A percentile compares a stretch with the other conserved stretches of the same genome.
Conservation (phyloP, 2,888 invertebrate genomes). For the Spodoptera exigua region DNA sequence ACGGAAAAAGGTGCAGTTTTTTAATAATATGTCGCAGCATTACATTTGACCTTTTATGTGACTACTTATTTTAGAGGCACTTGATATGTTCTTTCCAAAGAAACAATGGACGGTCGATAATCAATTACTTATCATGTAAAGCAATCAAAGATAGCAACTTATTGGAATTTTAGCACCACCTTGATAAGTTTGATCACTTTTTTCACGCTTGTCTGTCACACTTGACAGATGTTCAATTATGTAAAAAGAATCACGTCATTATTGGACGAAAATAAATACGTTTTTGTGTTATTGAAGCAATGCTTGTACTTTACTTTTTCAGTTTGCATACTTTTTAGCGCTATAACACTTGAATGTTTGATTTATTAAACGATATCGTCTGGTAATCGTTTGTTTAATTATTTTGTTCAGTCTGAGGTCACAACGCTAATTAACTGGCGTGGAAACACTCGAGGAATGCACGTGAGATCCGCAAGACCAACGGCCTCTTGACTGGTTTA, state of each 20-base stretch:
- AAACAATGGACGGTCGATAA: constrained; percentile 26
- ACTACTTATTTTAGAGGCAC: constrained; percentile 1
- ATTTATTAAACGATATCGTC: constrained; percentile 59
- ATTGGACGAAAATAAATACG: constrained; percentile 39
- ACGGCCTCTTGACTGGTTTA: constrained; percentile 69
- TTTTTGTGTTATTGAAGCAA: constrained; percentile 42
- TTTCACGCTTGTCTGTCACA: constrained; percentile 63
- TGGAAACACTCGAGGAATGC: constrained; percentile 78
- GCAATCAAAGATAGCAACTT: constrained; percentile 47
- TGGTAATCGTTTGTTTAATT: constrained; percentile 50
- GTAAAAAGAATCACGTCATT: constrained; percentile 56
- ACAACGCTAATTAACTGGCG: constrained; percentile 68
- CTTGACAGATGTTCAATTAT: constrained; percentile 57
- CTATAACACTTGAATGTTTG: constrained; percentile 55
- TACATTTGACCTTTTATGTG: constrained; percentile 12
- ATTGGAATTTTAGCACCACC: constrained; percentile 66
- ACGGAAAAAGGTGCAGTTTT: constrained; percentile 6
- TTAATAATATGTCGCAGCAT: constrained; percentile 23
- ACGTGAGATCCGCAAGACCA: constrained; percentile 73
- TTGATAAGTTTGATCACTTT: constrained; percentile 68
- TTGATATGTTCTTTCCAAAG: constrained; percentile 5
- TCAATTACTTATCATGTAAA: constrained; percentile 36
- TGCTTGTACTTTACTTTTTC: constrained; percentile 14
- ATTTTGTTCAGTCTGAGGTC: constrained; percentile 68
- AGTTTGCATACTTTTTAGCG: constrained; percentile 56